Percentiles rank a stretch among this genome's conserved stretches.
These are phyloP conservation scores for Pteromalus puparum DNA, from an alignment of 1,140 invertebrate genomes.

Conservation along the genomic window DNA sequence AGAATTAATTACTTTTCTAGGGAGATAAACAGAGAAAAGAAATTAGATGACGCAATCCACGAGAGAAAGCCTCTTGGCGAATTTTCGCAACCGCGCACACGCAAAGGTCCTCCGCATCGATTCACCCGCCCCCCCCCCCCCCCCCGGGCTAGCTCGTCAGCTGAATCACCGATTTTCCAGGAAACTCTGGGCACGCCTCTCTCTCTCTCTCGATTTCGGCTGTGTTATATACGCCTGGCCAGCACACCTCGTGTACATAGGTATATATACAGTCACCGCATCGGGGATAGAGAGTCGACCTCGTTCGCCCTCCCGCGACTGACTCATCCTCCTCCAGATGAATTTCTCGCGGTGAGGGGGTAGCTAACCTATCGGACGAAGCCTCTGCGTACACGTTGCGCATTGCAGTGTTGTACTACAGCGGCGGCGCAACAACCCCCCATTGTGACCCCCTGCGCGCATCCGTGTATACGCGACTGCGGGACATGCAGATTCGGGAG, in stretches of 20 bases:
- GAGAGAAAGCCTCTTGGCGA: too few species aligned
- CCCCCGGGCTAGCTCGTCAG: not conserved
- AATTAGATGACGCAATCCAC: too few species aligned
- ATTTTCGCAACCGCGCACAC: too few species aligned
- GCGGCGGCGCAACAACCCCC: not conserved
- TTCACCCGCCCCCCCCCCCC: not conserved
- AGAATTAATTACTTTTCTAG: too few species aligned
- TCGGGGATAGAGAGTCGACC: not conserved
- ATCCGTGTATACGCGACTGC: not conserved
- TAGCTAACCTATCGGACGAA: not conserved
- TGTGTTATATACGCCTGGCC: not conserved
- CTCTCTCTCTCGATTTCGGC: not conserved
- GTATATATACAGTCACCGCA: not conserved
- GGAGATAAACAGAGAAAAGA: too few species aligned
- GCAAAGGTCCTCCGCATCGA: not conserved
- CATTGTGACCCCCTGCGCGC: not conserved
- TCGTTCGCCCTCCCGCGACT: conserved; percentile 1
- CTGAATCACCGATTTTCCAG: conserved; percentile 41
- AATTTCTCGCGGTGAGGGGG: not conserved
- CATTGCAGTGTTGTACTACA: conserved; percentile 27
- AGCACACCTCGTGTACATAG: not conserved
- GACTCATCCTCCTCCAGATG: conserved; percentile 13
- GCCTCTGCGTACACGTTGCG: not conserved
- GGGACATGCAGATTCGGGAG: not conserved
- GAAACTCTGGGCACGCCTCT: conserved; percentile 14